Percentiles rank a stretch among this genome's conserved stretches.
Conservation (phyloP, 2,113 vertebrate species). For the Ramphastos sulfuratus region DNA sequence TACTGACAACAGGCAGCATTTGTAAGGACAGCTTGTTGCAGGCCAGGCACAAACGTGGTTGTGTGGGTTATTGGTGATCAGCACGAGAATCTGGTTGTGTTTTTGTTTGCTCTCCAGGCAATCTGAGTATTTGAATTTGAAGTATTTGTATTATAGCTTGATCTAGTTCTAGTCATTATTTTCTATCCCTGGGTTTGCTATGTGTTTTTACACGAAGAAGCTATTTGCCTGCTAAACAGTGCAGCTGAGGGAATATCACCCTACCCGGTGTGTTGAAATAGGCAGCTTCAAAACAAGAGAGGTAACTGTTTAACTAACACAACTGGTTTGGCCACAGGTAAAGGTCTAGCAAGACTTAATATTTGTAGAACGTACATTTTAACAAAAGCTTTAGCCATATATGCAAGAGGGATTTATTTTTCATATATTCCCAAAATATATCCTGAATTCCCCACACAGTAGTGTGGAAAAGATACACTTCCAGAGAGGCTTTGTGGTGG, state of each 20-base stretch:
- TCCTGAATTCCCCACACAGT: not conserved
- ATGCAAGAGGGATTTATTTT: not conserved
- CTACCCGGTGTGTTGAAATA: constrained; percentile 27
- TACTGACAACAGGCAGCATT: not conserved
- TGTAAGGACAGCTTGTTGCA: not conserved
- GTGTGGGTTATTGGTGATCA: not conserved
- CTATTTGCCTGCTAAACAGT: not conserved
- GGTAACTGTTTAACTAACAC: constrained; percentile 16
- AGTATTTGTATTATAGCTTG: not conserved
- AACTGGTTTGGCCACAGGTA: not conserved
- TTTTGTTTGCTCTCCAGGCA: not conserved
- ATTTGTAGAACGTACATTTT: not conserved
- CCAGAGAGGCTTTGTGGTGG: not conserved
- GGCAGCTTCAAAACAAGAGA: not conserved
- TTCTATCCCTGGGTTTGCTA: not conserved
- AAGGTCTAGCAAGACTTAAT: constrained; percentile 18
- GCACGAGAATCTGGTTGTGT: not conserved
- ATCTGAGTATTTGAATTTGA: not conserved
- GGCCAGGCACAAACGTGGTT: not conserved
- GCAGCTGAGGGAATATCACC: not conserved
- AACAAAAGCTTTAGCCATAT: not conserved
- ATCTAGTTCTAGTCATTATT: not conserved
- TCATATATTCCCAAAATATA: not conserved
- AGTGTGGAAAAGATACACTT: not conserved
- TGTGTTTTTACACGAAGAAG: not conserved